Percentiles rank a stretch among this genome's conserved stretches.
phyloP scores from a whole-genome alignment of 2,113 vertebrate species.

The Apodemus speciosus region DNA sequence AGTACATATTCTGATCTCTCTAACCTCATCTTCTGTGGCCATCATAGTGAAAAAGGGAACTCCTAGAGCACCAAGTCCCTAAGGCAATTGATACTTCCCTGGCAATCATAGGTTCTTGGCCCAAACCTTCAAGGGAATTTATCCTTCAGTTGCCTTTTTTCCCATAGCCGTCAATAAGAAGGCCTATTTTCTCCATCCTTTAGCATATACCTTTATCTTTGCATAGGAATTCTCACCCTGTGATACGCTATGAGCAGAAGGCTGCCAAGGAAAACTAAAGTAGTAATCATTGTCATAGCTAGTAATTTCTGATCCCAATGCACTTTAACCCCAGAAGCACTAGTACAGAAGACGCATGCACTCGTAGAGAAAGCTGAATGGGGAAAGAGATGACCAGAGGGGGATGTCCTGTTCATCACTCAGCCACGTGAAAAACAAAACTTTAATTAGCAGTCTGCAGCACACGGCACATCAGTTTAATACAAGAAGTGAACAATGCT shows the following conservation, averaged over 20 bases:
- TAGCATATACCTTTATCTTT: neutral
- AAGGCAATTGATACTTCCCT: slow-evolving; percentile 12
- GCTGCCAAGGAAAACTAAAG: neutral
- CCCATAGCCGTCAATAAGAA: neutral
- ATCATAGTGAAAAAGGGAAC: slow-evolving; percentile 30
- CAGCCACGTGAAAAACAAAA: slow-evolving; percentile 66
- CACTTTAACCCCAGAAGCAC: slow-evolving; percentile 22
- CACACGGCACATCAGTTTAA: slow-evolving; percentile 73
- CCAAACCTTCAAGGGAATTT: neutral
- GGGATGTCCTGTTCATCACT: neutral
- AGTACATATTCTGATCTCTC: neutral
- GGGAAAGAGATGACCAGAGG: slow-evolving; percentile 17
- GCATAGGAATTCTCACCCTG: neutral
- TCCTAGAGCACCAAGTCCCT: neutral
- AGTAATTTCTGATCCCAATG: slow-evolving; percentile 38
- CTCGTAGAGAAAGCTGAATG: neutral
- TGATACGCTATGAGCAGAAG: neutral
- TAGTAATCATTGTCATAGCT: neutral
- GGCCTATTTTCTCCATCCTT: neutral
- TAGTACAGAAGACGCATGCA: neutral
- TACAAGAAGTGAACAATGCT: slow-evolving; percentile 76
- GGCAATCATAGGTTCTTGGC: neutral
- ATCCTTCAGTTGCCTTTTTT: neutral
- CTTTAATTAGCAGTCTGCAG: slow-evolving; percentile 76
- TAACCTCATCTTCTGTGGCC: slow-evolving; percentile 13